A percentile compares a stretch with the other conserved stretches of the same genome.
Evolutionary conservation across 1,140 invertebrate species (phyloP).

Genomic region (Phocides pigmalion): DNA sequence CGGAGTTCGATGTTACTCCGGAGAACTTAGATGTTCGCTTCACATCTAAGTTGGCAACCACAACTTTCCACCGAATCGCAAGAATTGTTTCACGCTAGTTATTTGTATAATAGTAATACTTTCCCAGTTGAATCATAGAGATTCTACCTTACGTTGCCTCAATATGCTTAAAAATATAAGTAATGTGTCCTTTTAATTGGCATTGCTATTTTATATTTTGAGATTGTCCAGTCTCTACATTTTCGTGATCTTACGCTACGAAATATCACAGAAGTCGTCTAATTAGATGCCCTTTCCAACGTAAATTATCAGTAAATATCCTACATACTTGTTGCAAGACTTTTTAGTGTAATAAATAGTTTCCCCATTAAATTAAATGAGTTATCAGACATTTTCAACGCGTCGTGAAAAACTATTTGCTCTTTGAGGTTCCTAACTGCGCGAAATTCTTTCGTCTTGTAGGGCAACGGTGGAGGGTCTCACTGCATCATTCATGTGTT

Average conservation of each 20-base stretch:
- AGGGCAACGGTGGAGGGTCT: conserved; percentile 66
- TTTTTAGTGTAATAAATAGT: conserved; percentile 35
- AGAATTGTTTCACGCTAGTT: no score
- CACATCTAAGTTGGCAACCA: no score
- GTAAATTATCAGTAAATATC: not conserved
- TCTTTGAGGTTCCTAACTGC: conserved; percentile 66
- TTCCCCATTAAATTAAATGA: conserved; percentile 73
- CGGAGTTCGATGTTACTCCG: no score
- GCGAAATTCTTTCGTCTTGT: conserved; percentile 76
- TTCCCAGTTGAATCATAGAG: no score
- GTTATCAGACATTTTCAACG: conserved; percentile 69
- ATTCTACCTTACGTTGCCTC: no score
- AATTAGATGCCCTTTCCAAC: conserved; percentile 6
- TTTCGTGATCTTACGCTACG: not conserved
- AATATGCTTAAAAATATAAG: no score
- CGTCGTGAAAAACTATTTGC: conserved; percentile 60
- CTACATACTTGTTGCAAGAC: not conserved
- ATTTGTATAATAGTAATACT: no score
- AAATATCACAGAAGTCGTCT: not conserved
- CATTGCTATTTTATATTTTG: no score
- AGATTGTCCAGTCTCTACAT: no score
- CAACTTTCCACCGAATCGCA: no score
- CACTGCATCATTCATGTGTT: conserved; percentile 80
- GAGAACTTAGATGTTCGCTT: no score
- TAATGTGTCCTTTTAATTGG: not conserved